Percentiles rank a stretch among this genome's conserved stretches.
These are phyloP conservation scores for Papilio demoleus DNA, from an alignment of 2,888 invertebrate species.

Conservation along the genomic window DNA sequence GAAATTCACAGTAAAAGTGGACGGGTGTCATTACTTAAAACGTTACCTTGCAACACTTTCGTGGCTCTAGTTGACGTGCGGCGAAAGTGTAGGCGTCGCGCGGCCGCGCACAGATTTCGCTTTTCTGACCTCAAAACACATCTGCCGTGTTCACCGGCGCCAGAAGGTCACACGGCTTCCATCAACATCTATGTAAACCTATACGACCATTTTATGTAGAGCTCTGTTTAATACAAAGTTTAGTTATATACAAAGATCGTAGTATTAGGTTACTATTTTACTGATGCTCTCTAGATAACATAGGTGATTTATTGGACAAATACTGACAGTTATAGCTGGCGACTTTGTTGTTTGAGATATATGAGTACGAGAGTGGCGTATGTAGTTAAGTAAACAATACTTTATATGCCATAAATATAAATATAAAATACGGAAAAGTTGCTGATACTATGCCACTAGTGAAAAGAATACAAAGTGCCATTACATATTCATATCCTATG, in stretches of 20 bases:
- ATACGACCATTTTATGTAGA: not conserved
- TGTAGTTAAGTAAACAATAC: not conserved
- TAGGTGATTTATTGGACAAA: slow-evolving; percentile 17
- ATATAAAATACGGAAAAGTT: not conserved
- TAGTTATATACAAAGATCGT: not conserved
- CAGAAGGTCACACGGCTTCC: slow-evolving; percentile 32
- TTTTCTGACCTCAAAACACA: slow-evolving; percentile 57
- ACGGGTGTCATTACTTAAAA: slow-evolving; percentile 18
- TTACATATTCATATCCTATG: not conserved
- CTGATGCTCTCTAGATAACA: slow-evolving; percentile 8
- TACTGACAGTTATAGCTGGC: not conserved
- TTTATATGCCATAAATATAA: not conserved
- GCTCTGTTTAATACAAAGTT: not conserved
- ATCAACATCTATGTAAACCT: not conserved
- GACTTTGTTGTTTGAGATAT: slow-evolving; percentile 8
- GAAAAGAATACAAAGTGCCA: not conserved
- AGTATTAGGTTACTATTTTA: slow-evolving; percentile 6
- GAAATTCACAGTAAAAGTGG: not conserved
- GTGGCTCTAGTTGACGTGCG: slow-evolving; percentile 36
- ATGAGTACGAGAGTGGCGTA: not conserved
- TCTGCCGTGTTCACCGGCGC: slow-evolving; percentile 28
- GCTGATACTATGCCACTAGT: not conserved
- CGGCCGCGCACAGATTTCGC: slow-evolving; percentile 54
- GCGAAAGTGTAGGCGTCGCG: slow-evolving; percentile 63
- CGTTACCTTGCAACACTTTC: slow-evolving; percentile 35